These are phyloP conservation scores for Toxostoma redivivum DNA, from an alignment of 2,113 vertebrate species.

Conservation along the genomic window DNA sequence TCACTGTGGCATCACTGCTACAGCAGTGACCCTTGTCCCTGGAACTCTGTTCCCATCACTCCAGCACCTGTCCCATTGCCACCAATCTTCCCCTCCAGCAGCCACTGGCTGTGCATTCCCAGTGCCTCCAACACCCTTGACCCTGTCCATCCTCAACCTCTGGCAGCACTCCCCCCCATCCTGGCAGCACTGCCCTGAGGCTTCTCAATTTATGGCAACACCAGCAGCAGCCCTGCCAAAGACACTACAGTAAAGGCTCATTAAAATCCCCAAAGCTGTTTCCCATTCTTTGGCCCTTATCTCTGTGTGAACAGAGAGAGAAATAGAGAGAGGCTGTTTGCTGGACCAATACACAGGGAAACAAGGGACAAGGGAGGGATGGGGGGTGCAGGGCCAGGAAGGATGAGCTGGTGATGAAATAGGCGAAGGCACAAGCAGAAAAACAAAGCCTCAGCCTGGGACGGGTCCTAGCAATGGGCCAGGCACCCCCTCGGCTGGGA, in stretches of 20 bases:
- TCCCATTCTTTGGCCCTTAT: slow-evolving; percentile 52
- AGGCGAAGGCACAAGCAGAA: not conserved
- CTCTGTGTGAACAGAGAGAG: slow-evolving; percentile 47
- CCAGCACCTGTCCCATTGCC: not conserved
- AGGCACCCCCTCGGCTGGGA: not conserved
- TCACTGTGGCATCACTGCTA: not conserved
- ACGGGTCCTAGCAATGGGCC: not conserved
- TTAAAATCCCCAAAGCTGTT: slow-evolving; percentile 45
- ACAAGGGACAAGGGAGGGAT: not conserved
- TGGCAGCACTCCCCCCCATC: not conserved
- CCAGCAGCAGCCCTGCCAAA: slow-evolving; percentile 32
- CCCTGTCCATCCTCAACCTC: not conserved
- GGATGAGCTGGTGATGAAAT: not conserved
- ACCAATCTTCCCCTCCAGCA: not conserved
- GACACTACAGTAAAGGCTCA: slow-evolving; percentile 27
- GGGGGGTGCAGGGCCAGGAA: not conserved
- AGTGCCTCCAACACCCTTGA: not conserved
- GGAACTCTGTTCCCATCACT: not conserved
- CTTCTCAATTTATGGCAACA: not conserved
- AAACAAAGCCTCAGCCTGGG: not conserved
- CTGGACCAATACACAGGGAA: not conserved
- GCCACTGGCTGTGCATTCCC: not conserved
- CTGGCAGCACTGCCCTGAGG: not conserved
- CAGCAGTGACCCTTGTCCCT: not conserved
- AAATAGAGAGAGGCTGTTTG: slow-evolving; percentile 24